A percentile compares a stretch with the other conserved stretches of the same genome.
These are phyloP conservation scores for Tupaia chinensis DNA, from an alignment of 2,113 vertebrate genomes.

Conservation along the genomic window DNA sequence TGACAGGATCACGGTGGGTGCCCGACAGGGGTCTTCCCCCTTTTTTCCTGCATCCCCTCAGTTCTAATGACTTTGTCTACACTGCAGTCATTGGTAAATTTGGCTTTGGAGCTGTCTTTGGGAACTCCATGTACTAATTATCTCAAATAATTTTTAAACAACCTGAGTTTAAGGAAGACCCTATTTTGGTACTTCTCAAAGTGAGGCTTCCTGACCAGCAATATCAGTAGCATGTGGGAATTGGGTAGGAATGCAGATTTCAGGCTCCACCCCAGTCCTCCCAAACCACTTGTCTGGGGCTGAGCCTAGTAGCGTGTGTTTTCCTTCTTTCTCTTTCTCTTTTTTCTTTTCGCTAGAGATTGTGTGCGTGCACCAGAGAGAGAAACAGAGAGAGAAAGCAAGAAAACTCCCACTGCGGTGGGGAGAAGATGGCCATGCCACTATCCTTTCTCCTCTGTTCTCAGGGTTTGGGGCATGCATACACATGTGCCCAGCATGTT, in stretches of 20 bases:
- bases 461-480: no score
- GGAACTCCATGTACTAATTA: neutral
- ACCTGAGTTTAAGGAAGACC: neutral
- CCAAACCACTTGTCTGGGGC: neutral
- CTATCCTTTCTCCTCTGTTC: no score
- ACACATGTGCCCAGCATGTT: no score
- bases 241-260: neutral
- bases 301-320: neutral
- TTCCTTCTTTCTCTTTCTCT: no score
- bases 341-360: no score
- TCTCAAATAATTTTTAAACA: neutral
- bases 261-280: neutral
- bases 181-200: neutral
- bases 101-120: neutral
- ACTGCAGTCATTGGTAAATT: neutral
- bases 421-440: no score
- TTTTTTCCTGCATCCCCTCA: neutral
- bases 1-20: neutral
- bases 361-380: no score
- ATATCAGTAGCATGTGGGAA: neutral
- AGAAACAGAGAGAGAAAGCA: no score
- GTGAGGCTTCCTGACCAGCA: neutral
- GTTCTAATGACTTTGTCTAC: neutral
- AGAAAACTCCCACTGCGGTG: no score
- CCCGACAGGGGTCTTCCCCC: neutral